phyloP scores from a whole-genome alignment of 2,113 vertebrate species.

The Glaucomys volans region DNA sequence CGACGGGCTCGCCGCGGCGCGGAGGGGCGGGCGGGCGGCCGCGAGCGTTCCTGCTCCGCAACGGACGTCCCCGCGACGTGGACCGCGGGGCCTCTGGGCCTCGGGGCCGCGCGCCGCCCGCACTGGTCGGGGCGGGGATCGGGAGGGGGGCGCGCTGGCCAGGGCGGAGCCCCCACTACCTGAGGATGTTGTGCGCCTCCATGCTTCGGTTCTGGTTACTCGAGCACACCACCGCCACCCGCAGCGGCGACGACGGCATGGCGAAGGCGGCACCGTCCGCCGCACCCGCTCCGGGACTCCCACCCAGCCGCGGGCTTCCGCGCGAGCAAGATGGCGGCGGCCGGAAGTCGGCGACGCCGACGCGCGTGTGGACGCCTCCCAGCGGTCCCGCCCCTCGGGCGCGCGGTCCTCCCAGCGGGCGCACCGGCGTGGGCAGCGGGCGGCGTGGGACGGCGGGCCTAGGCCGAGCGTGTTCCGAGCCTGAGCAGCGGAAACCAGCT shows the following conservation, averaged over 20 bases:
- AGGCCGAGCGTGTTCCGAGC: too few relatives aligned
- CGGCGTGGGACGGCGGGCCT: too few relatives aligned
- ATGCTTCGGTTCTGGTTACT: slow-evolving; percentile 99
- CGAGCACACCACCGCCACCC: slow-evolving; percentile 97
- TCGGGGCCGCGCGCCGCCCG: accelerated
- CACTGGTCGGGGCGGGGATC: too few relatives aligned
- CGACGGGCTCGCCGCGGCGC: accelerated
- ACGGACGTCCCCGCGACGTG: not conserved
- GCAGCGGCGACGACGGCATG: slow-evolving; percentile 84
- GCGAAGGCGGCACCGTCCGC: not conserved
- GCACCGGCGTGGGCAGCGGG: not conserved
- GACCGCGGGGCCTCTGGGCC: too few relatives aligned
- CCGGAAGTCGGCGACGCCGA: slow-evolving; percentile 56
- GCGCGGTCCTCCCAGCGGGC: not conserved
- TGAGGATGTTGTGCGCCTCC: slow-evolving; percentile 99
- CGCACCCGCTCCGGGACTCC: slow-evolving; percentile 35
- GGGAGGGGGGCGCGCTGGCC: not conserved
- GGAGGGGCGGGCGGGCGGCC: not conserved
- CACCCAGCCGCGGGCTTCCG: slow-evolving; percentile 62
- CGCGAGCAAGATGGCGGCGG: slow-evolving; percentile 86
- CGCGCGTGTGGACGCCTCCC: not conserved
- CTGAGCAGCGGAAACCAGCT: accelerated
- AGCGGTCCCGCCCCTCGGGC: not conserved
- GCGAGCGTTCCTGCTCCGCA: not conserved
- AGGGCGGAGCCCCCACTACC: slow-evolving; percentile 87